Evolutionary conservation across 2,888 invertebrate species (phyloP).

Genomic region (Aleiodes alternator): DNA sequence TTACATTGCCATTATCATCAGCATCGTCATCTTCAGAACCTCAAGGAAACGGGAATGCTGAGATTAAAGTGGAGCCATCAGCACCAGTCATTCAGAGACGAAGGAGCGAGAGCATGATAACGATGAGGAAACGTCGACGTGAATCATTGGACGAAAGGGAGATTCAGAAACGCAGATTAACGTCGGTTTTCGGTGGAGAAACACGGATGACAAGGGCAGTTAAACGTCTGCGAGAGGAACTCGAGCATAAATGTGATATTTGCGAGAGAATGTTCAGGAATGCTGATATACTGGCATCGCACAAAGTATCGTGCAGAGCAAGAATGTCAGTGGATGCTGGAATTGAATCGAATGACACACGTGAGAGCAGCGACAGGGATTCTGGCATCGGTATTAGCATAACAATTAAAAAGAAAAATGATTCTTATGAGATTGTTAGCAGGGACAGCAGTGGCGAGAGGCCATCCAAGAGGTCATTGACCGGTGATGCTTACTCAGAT

Average conservation of each 20-base stretch:
- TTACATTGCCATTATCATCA: background rate
- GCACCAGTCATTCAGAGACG: background rate
- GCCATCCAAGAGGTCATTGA: constrained; percentile 48
- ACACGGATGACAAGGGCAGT: constrained; percentile 37
- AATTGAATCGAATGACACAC: constrained; percentile 40
- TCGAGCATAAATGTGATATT: constrained; percentile 38
- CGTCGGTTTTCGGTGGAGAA: background rate
- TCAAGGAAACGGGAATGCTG: background rate
- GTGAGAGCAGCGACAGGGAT: constrained; percentile 64
- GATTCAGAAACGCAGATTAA: constrained; percentile 20
- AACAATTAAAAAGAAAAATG: constrained; percentile 71
- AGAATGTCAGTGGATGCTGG: constrained; percentile 14
- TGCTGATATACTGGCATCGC: constrained; percentile 62
- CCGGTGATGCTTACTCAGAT: constrained; percentile 49
- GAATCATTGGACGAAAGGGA: constrained; percentile 26
- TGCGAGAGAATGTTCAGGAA: constrained; percentile 66
- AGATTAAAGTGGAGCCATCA: background rate
- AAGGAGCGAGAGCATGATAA: background rate
- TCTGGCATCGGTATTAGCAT: constrained; percentile 70
- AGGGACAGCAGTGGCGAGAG: constrained; percentile 60
- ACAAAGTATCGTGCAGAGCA: constrained; percentile 62
- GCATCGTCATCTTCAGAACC: background rate
- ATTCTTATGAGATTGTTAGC: constrained; percentile 71
- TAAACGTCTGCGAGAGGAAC: constrained; percentile 19
- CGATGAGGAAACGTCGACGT: constrained; percentile 30